Conservation (phyloP, 2,888 invertebrate species). For the Brachypterus glaber region DNA sequence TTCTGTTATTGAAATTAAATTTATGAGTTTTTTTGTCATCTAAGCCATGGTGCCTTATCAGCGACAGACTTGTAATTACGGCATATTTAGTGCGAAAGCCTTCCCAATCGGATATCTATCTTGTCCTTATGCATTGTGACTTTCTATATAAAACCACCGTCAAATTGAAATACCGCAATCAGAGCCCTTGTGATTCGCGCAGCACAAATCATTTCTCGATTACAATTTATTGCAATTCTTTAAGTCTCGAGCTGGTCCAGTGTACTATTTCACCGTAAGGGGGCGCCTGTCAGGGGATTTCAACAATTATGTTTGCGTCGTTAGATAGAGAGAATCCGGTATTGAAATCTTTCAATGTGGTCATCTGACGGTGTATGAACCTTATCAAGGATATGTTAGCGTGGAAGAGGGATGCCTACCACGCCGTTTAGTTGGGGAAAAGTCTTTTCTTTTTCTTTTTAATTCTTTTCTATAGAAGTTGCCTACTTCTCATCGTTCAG, state of each 20-base stretch:
- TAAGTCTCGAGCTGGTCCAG: no score
- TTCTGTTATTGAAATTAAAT: no score
- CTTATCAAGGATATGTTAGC: not conserved
- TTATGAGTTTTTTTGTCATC: no score
- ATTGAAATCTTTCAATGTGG: constrained; percentile 32
- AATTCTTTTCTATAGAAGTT: no score
- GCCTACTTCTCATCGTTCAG: no score
- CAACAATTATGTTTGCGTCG: constrained; percentile 42
- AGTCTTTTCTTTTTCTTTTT: no score
- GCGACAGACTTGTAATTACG: constrained; percentile 29
- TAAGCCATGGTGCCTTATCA: no score
- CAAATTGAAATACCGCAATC: constrained; percentile 40
- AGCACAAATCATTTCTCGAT: constrained; percentile 32
- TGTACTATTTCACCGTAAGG: constrained; percentile 22
- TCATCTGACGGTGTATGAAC: constrained; percentile 3
- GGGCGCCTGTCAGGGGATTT: constrained; percentile 26
- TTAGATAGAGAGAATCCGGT: constrained; percentile 40
- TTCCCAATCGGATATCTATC: constrained; percentile 36
- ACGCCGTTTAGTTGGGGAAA: not conserved
- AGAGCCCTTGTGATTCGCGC: constrained; percentile 32
- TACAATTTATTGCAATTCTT: constrained; percentile 22
- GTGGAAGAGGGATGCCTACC: not conserved
- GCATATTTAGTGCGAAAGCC: constrained; percentile 29
- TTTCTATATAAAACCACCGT: constrained; percentile 33
- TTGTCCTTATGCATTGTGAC: constrained; percentile 39